Conservation (phyloP, 2,797 vertebrate genomes). For the Poecilia wingei region DNA sequence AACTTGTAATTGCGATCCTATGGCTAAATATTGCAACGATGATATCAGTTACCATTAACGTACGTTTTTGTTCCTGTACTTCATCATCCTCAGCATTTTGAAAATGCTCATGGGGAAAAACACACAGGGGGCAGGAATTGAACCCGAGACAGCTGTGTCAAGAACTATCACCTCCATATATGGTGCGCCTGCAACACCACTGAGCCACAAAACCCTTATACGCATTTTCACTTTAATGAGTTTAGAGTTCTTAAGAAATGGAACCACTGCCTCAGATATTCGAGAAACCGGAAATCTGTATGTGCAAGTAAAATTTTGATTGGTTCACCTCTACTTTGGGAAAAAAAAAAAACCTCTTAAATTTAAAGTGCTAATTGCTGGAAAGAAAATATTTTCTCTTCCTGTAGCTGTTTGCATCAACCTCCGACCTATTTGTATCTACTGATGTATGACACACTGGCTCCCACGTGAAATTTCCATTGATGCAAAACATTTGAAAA, state of each 20-base stretch:
- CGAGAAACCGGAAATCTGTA: not conserved
- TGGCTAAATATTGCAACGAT: not conserved
- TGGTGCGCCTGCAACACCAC: not conserved
- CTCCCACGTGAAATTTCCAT: slow-evolving; percentile 56
- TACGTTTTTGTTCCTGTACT: not conserved
- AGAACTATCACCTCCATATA: not conserved
- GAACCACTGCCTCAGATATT: not conserved
- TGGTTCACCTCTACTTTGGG: not conserved
- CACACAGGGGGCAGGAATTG: not conserved
- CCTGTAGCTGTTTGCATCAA: slow-evolving; percentile 7
- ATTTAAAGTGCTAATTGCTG: slow-evolving; percentile 3
- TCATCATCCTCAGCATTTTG: not conserved
- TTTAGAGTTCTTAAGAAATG: not conserved
- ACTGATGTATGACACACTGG: slow-evolving; percentile 15
- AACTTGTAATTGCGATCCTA: not conserved
- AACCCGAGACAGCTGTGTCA: not conserved
- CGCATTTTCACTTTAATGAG: not conserved
- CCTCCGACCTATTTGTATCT: slow-evolving; percentile 17
- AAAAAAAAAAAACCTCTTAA: not conserved
- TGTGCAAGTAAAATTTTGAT: not conserved
- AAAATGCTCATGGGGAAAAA: not conserved
- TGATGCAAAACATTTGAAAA: slow-evolving; percentile 49
- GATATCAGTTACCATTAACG: not conserved
- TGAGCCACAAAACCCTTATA: not conserved
- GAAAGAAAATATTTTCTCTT: slow-evolving; percentile 14